Conservation (phyloP, 2,797 vertebrate genomes). For the Tachyglossus aculeatus region DNA sequence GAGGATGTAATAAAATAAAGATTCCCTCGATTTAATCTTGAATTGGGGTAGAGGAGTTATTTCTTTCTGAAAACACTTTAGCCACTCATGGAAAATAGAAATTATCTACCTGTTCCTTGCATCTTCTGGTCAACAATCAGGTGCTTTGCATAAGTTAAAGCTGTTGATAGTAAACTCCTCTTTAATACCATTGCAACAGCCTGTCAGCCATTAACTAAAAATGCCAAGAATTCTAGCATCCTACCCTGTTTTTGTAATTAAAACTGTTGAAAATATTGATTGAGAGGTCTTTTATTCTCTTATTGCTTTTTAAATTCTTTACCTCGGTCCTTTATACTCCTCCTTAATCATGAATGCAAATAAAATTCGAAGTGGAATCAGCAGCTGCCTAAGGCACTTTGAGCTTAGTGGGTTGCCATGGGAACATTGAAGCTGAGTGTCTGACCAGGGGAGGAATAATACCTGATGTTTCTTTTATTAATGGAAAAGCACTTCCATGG, state of each 20-base stretch:
- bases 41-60: constrained; percentile 15
- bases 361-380: constrained; percentile 78
- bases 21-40: constrained; percentile 24
- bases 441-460: constrained; percentile 68
- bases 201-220: constrained; percentile 61
- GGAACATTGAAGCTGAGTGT: constrained; percentile 72
- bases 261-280: constrained; percentile 68
- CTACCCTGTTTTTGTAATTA: constrained; percentile 73
- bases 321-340: constrained; percentile 71
- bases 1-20: constrained; percentile 2
- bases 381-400: constrained; percentile 68
- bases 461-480: constrained; percentile 45
- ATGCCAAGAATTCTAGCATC: constrained; percentile 50
- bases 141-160: constrained; percentile 8
- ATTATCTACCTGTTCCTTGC: constrained; percentile 12
- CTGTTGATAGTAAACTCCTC: constrained; percentile 7
- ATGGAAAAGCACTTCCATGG: too few relatives aligned
- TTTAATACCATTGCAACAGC: constrained; percentile 33
- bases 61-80: constrained; percentile 14
- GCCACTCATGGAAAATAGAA: constrained; percentile 13
- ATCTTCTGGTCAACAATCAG: constrained; percentile 5
- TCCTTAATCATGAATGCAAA: constrained; percentile 80
- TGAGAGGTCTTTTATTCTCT: constrained; percentile 76
- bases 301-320: constrained; percentile 68
- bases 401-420: constrained; percentile 71